Evolutionary conservation across 2,113 vertebrate genomes (phyloP).

Genomic region (Beaufortia kweichowensis): DNA sequence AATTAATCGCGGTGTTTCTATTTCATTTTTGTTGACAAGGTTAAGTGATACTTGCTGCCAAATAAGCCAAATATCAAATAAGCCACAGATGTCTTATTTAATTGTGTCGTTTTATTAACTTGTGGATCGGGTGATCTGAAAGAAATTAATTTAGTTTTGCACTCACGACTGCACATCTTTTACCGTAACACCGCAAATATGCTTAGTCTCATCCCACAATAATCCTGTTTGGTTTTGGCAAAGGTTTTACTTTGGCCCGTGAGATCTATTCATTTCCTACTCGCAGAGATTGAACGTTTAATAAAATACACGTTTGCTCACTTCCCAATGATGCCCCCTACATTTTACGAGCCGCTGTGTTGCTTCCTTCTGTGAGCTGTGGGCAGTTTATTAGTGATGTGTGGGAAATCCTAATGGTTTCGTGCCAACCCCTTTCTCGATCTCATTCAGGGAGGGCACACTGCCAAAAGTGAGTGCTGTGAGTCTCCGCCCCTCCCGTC

Average conservation of each 20-base stretch:
- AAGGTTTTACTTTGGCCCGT: slow-evolving; percentile 4
- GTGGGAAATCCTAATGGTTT: slow-evolving; percentile 50
- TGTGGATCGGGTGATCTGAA: neutral
- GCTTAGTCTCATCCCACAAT: neutral
- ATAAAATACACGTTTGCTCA: slow-evolving; percentile 30
- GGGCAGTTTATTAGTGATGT: slow-evolving; percentile 53
- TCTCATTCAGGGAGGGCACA: slow-evolving; percentile 2
- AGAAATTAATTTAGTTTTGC: too few species aligned
- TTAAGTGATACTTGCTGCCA: too few species aligned
- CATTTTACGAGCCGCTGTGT: slow-evolving; percentile 51
- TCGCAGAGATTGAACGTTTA: slow-evolving; percentile 11
- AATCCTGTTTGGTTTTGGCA: slow-evolving; percentile 28
- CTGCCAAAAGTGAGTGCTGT: slow-evolving; percentile 5
- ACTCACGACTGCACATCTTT: neutral
- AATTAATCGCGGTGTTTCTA: too few species aligned
- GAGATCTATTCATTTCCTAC: neutral
- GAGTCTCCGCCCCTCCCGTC: slow-evolving; percentile 14
- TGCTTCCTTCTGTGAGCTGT: slow-evolving; percentile 46
- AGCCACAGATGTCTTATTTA: neutral
- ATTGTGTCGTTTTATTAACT: neutral
- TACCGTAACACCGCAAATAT: neutral
- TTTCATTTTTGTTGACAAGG: too few species aligned
- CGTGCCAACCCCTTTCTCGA: slow-evolving; percentile 26
- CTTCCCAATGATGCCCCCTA: slow-evolving; percentile 40
- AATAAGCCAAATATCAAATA: too few species aligned